A percentile compares a stretch with the other conserved stretches of the same genome.
Evolutionary conservation across 2,797 vertebrate genomes (phyloP).

Genomic region (Melanotaenia trifasciata): DNA sequence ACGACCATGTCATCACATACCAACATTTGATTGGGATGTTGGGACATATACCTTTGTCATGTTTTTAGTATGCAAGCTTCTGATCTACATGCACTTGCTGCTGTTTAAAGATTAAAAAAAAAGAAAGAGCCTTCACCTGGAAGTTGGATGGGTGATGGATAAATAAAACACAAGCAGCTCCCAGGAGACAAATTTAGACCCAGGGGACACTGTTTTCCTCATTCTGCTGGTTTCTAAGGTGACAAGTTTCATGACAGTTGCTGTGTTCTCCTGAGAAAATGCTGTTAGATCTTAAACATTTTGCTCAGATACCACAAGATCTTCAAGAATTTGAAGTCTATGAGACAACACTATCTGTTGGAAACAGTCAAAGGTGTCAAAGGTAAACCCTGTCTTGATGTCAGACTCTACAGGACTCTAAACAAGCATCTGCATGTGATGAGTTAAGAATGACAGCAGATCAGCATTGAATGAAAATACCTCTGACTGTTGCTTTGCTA

Average conservation of each 20-base stretch:
- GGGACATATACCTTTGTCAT: too few relatives aligned
- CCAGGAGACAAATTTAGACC: background rate
- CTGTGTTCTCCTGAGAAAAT: background rate
- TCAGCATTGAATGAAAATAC: background rate
- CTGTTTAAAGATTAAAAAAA: background rate
- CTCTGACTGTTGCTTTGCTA: too few relatives aligned
- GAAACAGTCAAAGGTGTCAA: background rate
- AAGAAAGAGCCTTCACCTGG: background rate
- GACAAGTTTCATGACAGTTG: background rate
- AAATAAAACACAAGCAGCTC: background rate
- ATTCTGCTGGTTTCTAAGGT: background rate
- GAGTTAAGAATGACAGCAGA: background rate
- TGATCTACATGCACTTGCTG: background rate
- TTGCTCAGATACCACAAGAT: background rate
- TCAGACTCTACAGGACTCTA: background rate
- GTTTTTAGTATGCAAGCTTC: background rate
- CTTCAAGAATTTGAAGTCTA: background rate
- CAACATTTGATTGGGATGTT: background rate
- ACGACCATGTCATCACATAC: conserved; percentile 4
- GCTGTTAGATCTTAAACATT: background rate
- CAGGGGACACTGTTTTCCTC: background rate
- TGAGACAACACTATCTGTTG: background rate
- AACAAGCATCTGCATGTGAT: background rate
- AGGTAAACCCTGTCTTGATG: background rate
- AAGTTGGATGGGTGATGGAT: background rate